These are phyloP conservation scores for Chrysopa pallens DNA, from an alignment of 1,140 invertebrate genomes.

Conservation along the genomic window DNA sequence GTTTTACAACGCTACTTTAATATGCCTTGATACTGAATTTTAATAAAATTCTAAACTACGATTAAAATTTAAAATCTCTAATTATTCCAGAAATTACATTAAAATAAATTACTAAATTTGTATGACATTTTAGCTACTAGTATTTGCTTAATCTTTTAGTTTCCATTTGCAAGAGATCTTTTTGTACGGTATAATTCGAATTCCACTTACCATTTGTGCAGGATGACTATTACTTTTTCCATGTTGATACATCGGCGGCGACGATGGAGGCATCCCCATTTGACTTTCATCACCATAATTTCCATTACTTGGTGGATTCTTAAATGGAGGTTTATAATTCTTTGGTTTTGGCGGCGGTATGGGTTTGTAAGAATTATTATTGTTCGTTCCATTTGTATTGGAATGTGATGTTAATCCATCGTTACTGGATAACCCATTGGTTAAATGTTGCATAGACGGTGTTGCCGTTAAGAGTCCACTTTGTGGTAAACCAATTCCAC, in stretches of 20 bases:
- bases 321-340: slow-evolving; percentile 63
- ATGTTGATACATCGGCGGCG: slow-evolving; percentile 20
- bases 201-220: slow-evolving; percentile 13
- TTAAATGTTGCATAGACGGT: background rate
- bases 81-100: too few species aligned
- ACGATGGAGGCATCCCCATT: slow-evolving; percentile 11
- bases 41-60: too few species aligned
- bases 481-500: background rate
- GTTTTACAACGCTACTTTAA: too few species aligned
- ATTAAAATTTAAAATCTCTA: too few species aligned
- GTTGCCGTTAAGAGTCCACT: background rate
- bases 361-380: slow-evolving; percentile 49
- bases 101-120: background rate
- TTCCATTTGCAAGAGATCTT: too few species aligned
- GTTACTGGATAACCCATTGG: background rate
- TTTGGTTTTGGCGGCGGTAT: slow-evolving; percentile 82
- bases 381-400: background rate
- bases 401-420: background rate
- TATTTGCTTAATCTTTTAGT: too few species aligned
- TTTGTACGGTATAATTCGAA: too few species aligned
- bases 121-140: too few species aligned
- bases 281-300: slow-evolving; percentile 9
- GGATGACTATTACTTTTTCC: slow-evolving; percentile 24
- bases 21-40: too few species aligned
- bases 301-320: slow-evolving; percentile 9